phyloP scores from a whole-genome alignment of 2,888 invertebrate genomes.

The Synanthedon tipuliformis region DNA sequence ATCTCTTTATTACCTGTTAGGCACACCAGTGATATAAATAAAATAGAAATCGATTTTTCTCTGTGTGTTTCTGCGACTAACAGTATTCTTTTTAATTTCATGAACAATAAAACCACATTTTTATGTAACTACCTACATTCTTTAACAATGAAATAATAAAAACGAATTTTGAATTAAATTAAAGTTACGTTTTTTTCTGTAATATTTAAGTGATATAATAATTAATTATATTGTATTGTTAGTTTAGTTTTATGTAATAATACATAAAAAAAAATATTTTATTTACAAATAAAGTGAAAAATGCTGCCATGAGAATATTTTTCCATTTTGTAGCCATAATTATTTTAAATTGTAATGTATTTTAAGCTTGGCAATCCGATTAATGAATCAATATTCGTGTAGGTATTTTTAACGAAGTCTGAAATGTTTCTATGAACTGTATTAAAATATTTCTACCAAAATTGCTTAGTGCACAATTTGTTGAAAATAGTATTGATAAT shows the following conservation, averaged over 20 bases:
- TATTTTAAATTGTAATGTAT: slow-evolving; percentile 10
- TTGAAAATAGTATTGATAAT: slow-evolving; percentile 37
- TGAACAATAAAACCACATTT: no score
- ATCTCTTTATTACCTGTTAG: no score
- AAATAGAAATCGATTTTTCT: no score
- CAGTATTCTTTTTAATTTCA: no score
- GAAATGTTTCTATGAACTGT: background rate
- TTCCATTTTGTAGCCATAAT: slow-evolving; percentile 23
- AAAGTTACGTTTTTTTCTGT: slow-evolving; percentile 1
- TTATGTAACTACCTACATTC: background rate
- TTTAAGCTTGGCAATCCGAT: background rate
- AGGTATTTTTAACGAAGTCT: background rate
- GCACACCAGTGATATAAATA: no score
- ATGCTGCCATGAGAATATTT: background rate
- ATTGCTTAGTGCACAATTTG: slow-evolving; percentile 47
- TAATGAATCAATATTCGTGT: background rate
- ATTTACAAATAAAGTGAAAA: slow-evolving; percentile 19
- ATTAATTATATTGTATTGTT: slow-evolving; percentile 7
- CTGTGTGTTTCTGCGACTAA: no score
- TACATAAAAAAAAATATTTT: slow-evolving; percentile 23
- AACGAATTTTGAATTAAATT: slow-evolving; percentile 10
- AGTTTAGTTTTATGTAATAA: slow-evolving; percentile 15
- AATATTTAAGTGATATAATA: slow-evolving; percentile 3
- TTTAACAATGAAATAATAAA: slow-evolving; percentile 10
- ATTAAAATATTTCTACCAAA: background rate